Evolutionary conservation across 2,797 vertebrate genomes (phyloP), one percentile per base, ranked within the genome.

Genomic region (Sebastes itinus): DNA sequence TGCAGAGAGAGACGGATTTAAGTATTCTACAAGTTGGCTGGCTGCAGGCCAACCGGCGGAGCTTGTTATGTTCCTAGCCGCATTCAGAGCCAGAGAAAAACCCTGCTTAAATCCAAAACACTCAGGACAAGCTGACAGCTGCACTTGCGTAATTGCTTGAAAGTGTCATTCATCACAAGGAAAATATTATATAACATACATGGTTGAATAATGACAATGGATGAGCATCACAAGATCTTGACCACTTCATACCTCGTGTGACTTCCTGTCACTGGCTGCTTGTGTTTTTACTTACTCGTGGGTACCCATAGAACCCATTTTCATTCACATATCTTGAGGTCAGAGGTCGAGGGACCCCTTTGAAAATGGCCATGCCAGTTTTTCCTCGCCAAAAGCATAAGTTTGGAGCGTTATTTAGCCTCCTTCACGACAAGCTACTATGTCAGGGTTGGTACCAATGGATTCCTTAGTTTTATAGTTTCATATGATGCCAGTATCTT

Each of bases 1-100:
- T 71, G 71, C 66, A 33, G 52, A 10, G 75, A 83, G 75, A 83
- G 80, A 69, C 14, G 7, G 49, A 9, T 78, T 68, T 61, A 75
- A 77, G 84, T 74, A 13, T 79, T 82, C 22, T 60, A 46, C 67
- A 71, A 77, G n/a, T 72, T 7, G 42, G 22, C 35, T 82, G 87
- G 87, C 46, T 49, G 46, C 46, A 20, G 55, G 55, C 75, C 86
- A 84, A 13, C 70, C 62, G 78, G 56, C 1, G 0, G 4, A 66
- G 66, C 42, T 49, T 33, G 13, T 74, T 11, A 23, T 70, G 54
- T 68, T 75, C 30, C 20, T 2, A 20, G 23, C 11, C 27, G 62
- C 7, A 27, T 32, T 78, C 61, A 72, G 67, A 85, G 71, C 58
- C 52, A 72, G 12, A 63, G 35, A 52, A 18, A 35, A 63, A 68